Base-by-base conservation (phyloP, 35 echinoderm and acorn worm genomes). In the Lytechinus variegatus region DNA sequence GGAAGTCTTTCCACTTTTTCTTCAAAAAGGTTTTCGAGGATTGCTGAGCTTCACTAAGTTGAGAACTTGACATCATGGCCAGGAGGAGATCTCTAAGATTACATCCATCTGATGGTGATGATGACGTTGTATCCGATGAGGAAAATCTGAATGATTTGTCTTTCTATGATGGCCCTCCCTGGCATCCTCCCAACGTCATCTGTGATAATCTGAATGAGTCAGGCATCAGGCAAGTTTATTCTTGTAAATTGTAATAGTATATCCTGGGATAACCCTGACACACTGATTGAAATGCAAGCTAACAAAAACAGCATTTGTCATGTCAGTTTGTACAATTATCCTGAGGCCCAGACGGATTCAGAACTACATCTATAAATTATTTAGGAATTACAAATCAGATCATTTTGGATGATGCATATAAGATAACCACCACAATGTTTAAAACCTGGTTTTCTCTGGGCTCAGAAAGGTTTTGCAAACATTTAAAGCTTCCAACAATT, bases 151-250 rank as follows among this genome's bases (percentile, higher is more conserved):
- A 93, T 57, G 92, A 93, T 13, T n/a, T 93, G 92, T 93, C 92
- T 54, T 93, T 93, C 92, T 93, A 93, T 57, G 92, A 93, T 33
- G 92, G 92, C 10, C 92, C 92, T 93, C 92, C 92, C 28, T 93
- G 92, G 92, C 53, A 93, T 55, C 92, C 92, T 53, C 92, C 92
- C 55, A 57, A 93, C 14, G 92, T 93, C 52, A 93, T 93, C 9
- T 54, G 27, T 55, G 92, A 93, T 57, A 53, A 93, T 53, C 92
- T 93, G 8, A 93, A 93, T 57, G 92, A 93, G 57, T 93, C 92
- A 13, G 92, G 92, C 9, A 93, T 93, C 92, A 93, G 92, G 53
- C 28, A 79, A 79, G 19, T 79, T 24, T 1, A 79, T 79, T 79
- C 14, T 79, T 44, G 0, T n/a, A n/a, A n/a, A n/a, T 44, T 44